Evolutionary conservation across 2,888 invertebrate genomes (phyloP).

Genomic region (Luperina nickerlii): DNA sequence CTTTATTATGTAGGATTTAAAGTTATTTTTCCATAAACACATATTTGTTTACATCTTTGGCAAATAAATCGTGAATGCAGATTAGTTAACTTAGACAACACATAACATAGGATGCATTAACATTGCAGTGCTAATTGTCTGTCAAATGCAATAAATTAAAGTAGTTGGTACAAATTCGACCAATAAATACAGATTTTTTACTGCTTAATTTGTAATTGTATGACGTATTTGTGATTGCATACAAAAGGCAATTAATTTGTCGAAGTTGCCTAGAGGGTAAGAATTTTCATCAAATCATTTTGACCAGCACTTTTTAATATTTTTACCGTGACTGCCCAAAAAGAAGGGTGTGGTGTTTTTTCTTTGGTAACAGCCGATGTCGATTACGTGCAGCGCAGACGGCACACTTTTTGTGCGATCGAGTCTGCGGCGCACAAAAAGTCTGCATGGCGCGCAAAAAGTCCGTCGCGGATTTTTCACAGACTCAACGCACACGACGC

Average conservation of each 20-base stretch:
- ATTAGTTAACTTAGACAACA: background rate
- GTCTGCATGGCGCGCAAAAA: too few species aligned
- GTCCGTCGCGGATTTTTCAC: too few species aligned
- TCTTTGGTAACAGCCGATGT: too few species aligned
- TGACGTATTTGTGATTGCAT: background rate
- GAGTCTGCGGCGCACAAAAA: too few species aligned
- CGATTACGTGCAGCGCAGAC: too few species aligned
- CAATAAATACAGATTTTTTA: background rate
- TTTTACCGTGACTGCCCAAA: background rate
- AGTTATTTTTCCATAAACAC: too few species aligned
- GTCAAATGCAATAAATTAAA: slow-evolving; percentile 1
- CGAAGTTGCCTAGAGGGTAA: background rate
- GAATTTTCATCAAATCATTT: background rate
- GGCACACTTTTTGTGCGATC: too few species aligned
- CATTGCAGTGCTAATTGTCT: background rate
- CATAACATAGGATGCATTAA: background rate
- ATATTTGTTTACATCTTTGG: too few species aligned
- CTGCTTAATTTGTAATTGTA: background rate
- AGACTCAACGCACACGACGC: too few species aligned
- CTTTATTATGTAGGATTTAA: too few species aligned
- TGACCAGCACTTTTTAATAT: background rate
- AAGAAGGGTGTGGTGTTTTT: background rate
- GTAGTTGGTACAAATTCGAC: background rate
- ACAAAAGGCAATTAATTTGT: background rate
- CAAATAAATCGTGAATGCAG: too few species aligned